Conservation (phyloP, 2,113 vertebrate species). For the Romanogobio albipinnatus region DNA sequence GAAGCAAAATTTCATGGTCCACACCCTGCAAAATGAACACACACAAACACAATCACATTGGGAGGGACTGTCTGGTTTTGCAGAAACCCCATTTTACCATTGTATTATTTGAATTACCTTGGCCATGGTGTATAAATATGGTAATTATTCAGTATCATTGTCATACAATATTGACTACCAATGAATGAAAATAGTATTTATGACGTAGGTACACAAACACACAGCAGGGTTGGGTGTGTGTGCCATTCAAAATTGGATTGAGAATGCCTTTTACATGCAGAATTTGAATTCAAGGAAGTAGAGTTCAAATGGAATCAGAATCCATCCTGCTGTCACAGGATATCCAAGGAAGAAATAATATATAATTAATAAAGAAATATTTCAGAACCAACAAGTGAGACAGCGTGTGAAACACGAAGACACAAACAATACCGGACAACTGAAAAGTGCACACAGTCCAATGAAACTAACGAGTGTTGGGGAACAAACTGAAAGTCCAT, state of each 20-base stretch:
- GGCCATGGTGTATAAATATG: background rate
- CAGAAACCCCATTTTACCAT: background rate
- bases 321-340: no score
- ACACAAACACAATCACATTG: conserved; percentile 22
- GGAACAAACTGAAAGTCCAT: no score
- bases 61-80: background rate
- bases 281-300: background rate
- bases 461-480: no score
- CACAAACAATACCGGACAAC: no score
- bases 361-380: no score
- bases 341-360: no score
- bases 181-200: background rate
- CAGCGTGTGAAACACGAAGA: no score
- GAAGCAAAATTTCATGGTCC: conserved; percentile 7
- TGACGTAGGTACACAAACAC: background rate
- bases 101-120: background rate
- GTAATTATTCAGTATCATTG: background rate
- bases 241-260: background rate
- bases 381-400: no score
- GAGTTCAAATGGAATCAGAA: background rate
- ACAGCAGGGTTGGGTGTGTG: background rate
- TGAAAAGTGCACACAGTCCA: no score
- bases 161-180: background rate
- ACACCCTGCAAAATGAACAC: background rate
- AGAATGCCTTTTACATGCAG: background rate